phyloP scores from a whole-genome alignment of 2,113 vertebrate species.

The Bujurquina vittata region DNA sequence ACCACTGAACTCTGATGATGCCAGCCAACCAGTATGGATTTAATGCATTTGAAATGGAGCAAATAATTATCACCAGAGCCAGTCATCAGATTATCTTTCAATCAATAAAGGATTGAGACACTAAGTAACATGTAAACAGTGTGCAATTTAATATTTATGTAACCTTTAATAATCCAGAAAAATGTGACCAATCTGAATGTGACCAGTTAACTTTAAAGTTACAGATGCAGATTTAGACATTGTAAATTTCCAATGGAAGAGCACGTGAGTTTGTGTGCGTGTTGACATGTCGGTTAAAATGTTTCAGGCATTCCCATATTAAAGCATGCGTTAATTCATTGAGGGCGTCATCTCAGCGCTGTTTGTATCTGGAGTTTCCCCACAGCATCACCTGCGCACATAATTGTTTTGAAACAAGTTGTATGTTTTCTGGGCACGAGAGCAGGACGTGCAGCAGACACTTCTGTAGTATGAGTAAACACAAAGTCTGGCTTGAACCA shows the following conservation, averaged over 20 bases:
- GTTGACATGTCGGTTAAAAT: background rate
- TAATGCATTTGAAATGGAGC: background rate
- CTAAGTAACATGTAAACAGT: too few species aligned
- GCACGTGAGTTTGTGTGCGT: background rate
- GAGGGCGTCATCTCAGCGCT: background rate
- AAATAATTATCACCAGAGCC: too few species aligned
- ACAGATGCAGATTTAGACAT: background rate
- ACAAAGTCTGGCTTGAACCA: conserved; percentile 86
- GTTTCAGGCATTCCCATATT: conserved; percentile 3
- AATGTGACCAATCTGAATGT: background rate
- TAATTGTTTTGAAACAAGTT: conserved; percentile 42
- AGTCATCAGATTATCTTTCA: too few species aligned
- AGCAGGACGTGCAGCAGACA: conserved; percentile 83
- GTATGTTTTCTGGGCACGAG: conserved; percentile 54
- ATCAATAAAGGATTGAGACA: too few species aligned
- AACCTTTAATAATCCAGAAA: too few species aligned
- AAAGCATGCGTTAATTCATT: background rate
- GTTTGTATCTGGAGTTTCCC: background rate
- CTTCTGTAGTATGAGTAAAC: conserved; percentile 86
- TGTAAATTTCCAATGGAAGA: background rate
- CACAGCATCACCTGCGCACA: conserved; percentile 55
- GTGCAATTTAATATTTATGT: too few species aligned
- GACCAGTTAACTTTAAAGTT: background rate
- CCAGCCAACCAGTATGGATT: background rate
- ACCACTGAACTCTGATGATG: background rate